Base-by-base conservation (phyloP, 2,113 vertebrate genomes). In the Maccullochella peelii region DNA sequence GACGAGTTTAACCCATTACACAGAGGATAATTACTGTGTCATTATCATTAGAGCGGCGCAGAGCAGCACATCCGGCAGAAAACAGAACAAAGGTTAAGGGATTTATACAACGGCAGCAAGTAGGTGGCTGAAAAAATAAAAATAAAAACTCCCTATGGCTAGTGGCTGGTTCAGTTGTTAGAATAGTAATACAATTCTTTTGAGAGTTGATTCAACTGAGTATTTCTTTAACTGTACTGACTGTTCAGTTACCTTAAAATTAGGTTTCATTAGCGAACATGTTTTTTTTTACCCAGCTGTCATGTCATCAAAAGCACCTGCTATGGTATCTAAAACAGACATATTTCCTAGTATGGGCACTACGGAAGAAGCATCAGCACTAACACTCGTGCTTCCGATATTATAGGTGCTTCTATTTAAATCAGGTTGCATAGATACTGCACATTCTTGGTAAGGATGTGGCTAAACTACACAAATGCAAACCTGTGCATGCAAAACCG, bases 371-470 rank as follows among this genome's bases (percentile, higher is more conserved):
- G 15, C 2, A 16, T 70, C 40, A 44, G 33, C 5, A 20, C 44
- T 11, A 16, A 68, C 12, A 44, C 4, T 21, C 9, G 2, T 52
- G 65, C 25, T 47, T 59, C 23, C 8, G 66, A 16, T 66, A n/a
- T 21, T 8, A 20, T 27, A 12, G 30, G 21, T 18, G 27, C 12
- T 66, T 69, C 50, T 71, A 14, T 63, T 77, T 58, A 61, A 75
- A 73, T 40, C 0, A 27, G 7, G 14, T 40, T 11, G 57, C n/a
- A 25, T 16, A 6, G 7, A 47, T 16, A 12, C 38, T 2, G 18
- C 5, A 20, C 10, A 6, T 79, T 86, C 69, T 80, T 25, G 44
- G 58, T 71, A 27, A 88, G 84, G 90, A 88, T 90, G 84, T 90
- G 91, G 86, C 23, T 54, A 23, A n/a, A n/a, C n/a, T 18, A 38